Conservation (phyloP, 1,140 invertebrate species). For the Tetragnatha versicolor region DNA sequence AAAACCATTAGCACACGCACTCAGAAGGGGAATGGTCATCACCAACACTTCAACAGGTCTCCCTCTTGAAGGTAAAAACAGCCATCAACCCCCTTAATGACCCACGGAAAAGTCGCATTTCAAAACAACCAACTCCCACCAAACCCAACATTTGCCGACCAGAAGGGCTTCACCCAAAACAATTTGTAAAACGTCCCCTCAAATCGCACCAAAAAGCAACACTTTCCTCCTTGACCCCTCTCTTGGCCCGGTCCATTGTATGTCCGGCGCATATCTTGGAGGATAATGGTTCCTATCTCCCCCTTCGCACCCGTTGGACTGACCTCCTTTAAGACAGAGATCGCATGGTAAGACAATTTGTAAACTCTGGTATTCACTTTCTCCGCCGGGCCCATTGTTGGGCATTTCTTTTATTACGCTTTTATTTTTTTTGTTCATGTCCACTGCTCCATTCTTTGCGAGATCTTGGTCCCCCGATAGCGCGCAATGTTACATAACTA, state of each 20-base stretch:
- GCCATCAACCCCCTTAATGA: no score
- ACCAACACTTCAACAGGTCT: no score
- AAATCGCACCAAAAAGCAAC: not conserved
- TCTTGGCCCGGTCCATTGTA: conserved; percentile 48
- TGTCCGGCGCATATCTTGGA: conserved; percentile 23
- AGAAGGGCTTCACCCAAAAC: conserved; percentile 8
- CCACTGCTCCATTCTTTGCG: conserved; percentile 37
- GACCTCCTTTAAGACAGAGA: conserved; percentile 44
- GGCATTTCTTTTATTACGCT: conserved; percentile 26
- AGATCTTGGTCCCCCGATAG: not conserved
- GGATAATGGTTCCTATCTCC: conserved; percentile 14
- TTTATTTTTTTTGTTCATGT: conserved; percentile 37
- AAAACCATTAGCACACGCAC: no score
- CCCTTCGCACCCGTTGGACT: conserved; percentile 18
- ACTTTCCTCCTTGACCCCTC: conserved; percentile 51
- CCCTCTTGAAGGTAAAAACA: no score
- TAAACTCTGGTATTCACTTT: conserved; percentile 52
- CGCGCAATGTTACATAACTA: conserved; percentile 29
- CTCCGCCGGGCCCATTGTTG: conserved; percentile 50
- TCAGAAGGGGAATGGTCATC: no score
- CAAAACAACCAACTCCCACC: no score
- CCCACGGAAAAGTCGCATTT: no score
- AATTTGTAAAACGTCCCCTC: conserved; percentile 39
- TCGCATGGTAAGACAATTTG: conserved; percentile 51
- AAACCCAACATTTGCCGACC: no score